These are phyloP conservation scores for Calidris pygmaea DNA, from an alignment of 2,113 vertebrate genomes.

Conservation along the genomic window DNA sequence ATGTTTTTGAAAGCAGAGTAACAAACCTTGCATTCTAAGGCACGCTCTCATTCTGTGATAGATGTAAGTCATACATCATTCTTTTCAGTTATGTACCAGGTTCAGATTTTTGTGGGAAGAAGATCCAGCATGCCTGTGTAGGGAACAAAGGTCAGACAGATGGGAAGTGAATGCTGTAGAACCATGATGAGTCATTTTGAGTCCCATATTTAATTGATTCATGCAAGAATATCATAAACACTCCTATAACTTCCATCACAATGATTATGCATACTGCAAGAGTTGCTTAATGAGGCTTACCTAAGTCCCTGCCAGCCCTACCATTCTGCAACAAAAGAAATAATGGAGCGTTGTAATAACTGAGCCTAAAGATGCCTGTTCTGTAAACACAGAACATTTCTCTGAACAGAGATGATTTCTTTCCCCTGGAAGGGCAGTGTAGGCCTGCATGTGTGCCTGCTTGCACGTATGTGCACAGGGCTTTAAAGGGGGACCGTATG, in stretches of 20 bases:
- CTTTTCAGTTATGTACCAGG: neutral
- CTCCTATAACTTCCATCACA: conserved; percentile 24
- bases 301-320: conserved; percentile 46
- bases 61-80: neutral
- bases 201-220: conserved; percentile 18
- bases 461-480: neutral
- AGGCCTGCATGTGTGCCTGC: neutral
- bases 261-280: conserved; percentile 44
- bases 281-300: conserved; percentile 62
- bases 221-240: conserved; percentile 32
- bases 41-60: neutral
- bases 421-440: neutral
- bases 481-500: neutral
- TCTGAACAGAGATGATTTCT: neutral
- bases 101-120: neutral
- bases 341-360: conserved; percentile 26
- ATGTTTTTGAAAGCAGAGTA: neutral
- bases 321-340: conserved; percentile 42
- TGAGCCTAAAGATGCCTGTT: conserved; percentile 22
- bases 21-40: neutral
- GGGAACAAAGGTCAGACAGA: conserved; percentile 20
- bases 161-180: conserved; percentile 6
- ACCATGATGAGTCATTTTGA: conserved; percentile 14
- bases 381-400: conserved; percentile 31
- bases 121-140: neutral